These are phyloP conservation scores for Engystomops pustulosus DNA, from an alignment of 2,113 vertebrate genomes.

Conservation along the genomic window DNA sequence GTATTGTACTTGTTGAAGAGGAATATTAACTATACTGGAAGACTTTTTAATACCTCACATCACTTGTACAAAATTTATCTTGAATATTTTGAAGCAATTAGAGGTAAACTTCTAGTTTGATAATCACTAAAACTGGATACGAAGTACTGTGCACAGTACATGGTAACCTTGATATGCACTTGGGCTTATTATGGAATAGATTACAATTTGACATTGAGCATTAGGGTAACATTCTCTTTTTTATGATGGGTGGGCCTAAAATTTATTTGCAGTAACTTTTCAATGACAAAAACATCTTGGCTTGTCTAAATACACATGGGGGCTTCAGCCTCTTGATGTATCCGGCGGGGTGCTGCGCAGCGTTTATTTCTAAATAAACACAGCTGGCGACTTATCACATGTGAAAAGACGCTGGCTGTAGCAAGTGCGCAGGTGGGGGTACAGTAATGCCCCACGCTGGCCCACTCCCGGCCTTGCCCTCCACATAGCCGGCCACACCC, in stretches of 20 bases:
- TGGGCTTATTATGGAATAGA: constrained; percentile 3
- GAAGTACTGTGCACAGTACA: constrained; percentile 27
- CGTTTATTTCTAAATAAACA: no score
- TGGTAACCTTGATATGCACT: not conserved
- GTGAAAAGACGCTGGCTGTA: no score
- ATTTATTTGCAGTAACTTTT: not conserved
- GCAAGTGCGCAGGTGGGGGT: no score
- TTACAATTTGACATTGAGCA: constrained; percentile 18
- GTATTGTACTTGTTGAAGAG: constrained; percentile 74
- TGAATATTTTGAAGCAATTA: not conserved
- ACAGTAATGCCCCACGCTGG: no score
- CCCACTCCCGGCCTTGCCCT: no score
- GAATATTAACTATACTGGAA: constrained; percentile 66
- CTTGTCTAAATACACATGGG: not conserved
- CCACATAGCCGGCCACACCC: no score
- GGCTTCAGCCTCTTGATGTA: no score
- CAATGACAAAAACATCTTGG: not conserved
- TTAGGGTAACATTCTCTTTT: not conserved
- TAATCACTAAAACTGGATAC: not conserved
- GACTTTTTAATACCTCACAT: constrained; percentile 46
- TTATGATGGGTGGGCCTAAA: not conserved
- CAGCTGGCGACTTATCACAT: no score
- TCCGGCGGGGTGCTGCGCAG: no score
- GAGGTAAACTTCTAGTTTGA: constrained; percentile 24
- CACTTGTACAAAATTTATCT: not conserved